Conservation (phyloP, 2,113 vertebrate species). For the Myrmecophaga tridactyla region DNA sequence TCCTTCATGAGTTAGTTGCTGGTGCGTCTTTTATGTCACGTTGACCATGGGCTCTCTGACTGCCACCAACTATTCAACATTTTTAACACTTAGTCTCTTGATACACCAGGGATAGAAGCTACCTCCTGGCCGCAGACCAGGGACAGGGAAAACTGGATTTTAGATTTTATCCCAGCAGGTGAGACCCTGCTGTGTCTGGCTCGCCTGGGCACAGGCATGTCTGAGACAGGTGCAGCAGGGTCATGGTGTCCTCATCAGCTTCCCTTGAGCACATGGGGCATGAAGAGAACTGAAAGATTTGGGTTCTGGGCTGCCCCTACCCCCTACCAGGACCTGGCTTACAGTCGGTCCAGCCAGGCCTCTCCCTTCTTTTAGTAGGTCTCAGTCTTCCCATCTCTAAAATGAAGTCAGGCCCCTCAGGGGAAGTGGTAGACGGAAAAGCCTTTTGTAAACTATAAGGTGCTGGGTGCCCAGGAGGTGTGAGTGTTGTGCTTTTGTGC, state of each 20-base stretch:
- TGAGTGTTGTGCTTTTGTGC: accelerated
- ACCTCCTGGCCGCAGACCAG: background rate
- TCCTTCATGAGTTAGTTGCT: background rate
- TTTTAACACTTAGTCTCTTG: background rate
- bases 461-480: background rate
- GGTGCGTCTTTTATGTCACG: background rate
- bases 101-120: background rate
- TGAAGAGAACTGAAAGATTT: background rate
- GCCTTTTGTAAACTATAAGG: background rate
- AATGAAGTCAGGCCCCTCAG: background rate
- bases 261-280: accelerated
- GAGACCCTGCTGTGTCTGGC: background rate
- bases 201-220: accelerated
- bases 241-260: accelerated
- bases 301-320: background rate
- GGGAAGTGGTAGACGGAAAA: too few species aligned
- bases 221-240: background rate
- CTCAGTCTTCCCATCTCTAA: background rate
- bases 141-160: background rate
- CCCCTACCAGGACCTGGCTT: background rate
- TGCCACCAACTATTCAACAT: background rate
- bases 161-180: background rate
- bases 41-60: accelerated
- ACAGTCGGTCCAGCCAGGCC: too few species aligned
- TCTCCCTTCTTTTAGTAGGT: background rate